These are phyloP conservation scores for Drosophila multiciliata DNA, from an alignment of 2,888 invertebrate species.

Conservation along the genomic window DNA sequence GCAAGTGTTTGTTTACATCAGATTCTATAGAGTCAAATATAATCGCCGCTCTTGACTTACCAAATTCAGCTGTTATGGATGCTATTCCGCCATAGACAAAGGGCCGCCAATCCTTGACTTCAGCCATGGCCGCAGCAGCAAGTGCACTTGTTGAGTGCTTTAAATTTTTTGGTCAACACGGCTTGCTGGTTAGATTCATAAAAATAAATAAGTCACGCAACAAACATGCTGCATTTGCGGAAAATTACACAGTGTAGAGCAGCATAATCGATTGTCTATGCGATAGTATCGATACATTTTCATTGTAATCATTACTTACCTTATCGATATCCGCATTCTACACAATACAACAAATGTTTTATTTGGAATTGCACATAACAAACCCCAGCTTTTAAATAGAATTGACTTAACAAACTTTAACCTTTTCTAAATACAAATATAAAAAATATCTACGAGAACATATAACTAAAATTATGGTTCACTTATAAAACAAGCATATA, in stretches of 20 bases:
- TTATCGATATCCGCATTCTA: conserved; percentile 28
- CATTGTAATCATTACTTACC: neutral
- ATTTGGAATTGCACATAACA: neutral
- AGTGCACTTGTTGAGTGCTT: conserved; percentile 53
- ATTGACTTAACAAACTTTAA: neutral
- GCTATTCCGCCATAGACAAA: conserved; percentile 97
- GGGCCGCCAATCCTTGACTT: conserved; percentile 92
- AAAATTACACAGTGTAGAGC: conserved; percentile 28
- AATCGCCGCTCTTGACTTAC: conserved; percentile 85
- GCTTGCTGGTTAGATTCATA: conserved; percentile 10
- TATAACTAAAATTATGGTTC: neutral
- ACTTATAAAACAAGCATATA: neutral
- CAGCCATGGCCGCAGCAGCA: conserved; percentile 45
- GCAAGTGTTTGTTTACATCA: conserved; percentile 64
- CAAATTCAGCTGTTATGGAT: conserved; percentile 96
- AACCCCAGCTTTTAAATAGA: neutral
- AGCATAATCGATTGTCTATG: conserved; percentile 3
- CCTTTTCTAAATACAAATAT: neutral
- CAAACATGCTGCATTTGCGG: conserved; percentile 53
- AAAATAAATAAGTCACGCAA: conserved; percentile 52
- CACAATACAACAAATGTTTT: conserved; percentile 26
- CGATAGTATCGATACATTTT: conserved; percentile 28
- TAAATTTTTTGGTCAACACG: conserved; percentile 14
- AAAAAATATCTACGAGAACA: neutral
- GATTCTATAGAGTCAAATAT: conserved; percentile 33